Percentiles rank a stretch among this genome's conserved stretches.
Conservation (phyloP, 2,888 invertebrate species). For the Nomada ruficornis region DNA sequence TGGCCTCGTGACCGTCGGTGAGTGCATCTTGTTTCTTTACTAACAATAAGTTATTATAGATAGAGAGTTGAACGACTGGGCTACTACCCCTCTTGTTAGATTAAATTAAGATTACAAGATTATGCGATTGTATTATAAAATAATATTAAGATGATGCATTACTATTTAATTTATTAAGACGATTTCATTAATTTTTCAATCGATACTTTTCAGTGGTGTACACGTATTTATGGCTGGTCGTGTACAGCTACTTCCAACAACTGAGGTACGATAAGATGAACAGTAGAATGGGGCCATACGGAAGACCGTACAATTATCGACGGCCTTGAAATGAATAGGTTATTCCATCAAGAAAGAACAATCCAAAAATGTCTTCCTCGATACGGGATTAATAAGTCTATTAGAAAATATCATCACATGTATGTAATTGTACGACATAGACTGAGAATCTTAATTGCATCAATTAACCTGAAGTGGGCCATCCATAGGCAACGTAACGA, state of each 20-base stretch:
- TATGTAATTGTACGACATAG: too few relatives aligned
- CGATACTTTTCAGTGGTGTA: constrained; percentile 48
- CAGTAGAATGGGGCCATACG: constrained; percentile 80
- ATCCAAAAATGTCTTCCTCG: not conserved
- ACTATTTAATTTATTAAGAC: not conserved
- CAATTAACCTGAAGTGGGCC: not conserved
- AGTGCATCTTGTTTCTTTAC: constrained; percentile 73
- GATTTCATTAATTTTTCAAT: not conserved
- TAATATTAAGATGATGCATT: too few relatives aligned
- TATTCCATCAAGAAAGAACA: not conserved
- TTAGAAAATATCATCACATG: too few relatives aligned
- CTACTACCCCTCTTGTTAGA: too few relatives aligned
- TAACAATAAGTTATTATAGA: too few relatives aligned
- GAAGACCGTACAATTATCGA: constrained; percentile 81
- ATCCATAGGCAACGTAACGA: too few relatives aligned
- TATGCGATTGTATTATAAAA: too few relatives aligned
- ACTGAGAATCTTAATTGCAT: too few relatives aligned
- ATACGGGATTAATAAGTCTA: constrained; percentile 4
- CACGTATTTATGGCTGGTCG: constrained; percentile 92
- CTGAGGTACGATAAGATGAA: constrained; percentile 84
- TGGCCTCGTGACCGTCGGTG: constrained; percentile 88
- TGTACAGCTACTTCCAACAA: constrained; percentile 92
- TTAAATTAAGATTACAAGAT: too few relatives aligned
- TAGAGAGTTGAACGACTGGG: too few relatives aligned
- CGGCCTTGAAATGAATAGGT: constrained; percentile 73